phyloP scores from a whole-genome alignment of 2,888 invertebrate genomes.

The Dioctria rufipes region DNA sequence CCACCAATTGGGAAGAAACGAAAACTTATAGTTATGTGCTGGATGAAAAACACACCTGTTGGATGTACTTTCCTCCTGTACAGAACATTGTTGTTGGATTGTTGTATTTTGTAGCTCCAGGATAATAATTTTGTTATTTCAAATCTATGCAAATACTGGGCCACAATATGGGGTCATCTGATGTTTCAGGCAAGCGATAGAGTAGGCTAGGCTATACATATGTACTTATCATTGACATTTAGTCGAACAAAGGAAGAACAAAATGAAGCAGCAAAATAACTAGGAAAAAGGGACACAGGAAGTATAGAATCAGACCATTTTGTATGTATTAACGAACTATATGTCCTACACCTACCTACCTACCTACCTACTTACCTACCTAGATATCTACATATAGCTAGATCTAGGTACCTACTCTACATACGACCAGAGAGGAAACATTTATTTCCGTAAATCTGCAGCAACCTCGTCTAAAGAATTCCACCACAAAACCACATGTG shows the following conservation, averaged over 20 bases:
- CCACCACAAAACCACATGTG: slow-evolving; percentile 39
- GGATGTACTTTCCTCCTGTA: slow-evolving; percentile 2
- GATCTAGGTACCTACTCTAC: no score
- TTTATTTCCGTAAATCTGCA: slow-evolving; percentile 37
- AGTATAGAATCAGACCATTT: neutral
- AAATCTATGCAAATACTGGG: slow-evolving; percentile 32
- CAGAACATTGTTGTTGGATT: slow-evolving; percentile 3
- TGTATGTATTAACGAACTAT: neutral
- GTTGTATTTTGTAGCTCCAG: neutral
- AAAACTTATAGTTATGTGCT: slow-evolving; percentile 2
- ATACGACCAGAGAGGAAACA: slow-evolving; percentile 3
- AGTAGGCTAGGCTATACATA: neutral
- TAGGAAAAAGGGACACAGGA: neutral
- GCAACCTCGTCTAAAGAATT: neutral
- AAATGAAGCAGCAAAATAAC: neutral
- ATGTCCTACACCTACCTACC: no score
- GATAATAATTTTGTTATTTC: slow-evolving; percentile 35
- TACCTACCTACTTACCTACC: no score
- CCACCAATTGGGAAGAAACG: slow-evolving; percentile 3
- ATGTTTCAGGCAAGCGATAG: neutral
- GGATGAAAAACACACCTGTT: slow-evolving; percentile 19
- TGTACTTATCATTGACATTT: slow-evolving; percentile 2
- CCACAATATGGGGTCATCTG: slow-evolving; percentile 2
- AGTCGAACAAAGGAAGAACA: neutral
- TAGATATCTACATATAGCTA: no score